phyloP scores from a whole-genome alignment of 2,888 invertebrate genomes.

The Scaptomyza reducta region DNA sequence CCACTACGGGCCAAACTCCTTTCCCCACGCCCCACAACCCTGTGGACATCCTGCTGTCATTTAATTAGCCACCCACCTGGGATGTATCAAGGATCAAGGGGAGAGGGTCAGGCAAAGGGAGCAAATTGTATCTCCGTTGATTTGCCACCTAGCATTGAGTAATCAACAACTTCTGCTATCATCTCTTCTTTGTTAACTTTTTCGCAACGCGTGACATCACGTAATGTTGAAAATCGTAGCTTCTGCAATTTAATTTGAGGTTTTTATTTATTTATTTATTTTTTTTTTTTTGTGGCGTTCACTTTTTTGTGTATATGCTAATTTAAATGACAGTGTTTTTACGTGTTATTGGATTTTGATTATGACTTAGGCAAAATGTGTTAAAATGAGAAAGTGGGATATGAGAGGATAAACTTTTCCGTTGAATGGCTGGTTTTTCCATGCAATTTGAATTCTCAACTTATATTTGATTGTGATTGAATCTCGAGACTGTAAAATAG shows the following conservation, averaged over 20 bases:
- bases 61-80: conserved; percentile 52
- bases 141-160: conserved; percentile 45
- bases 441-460: no score
- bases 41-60: conserved; percentile 41
- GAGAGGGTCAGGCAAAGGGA: neutral
- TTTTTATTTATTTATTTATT: neutral
- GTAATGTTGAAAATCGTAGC: conserved; percentile 16
- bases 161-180: conserved; percentile 41
- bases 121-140: conserved; percentile 33
- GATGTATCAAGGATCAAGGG: neutral
- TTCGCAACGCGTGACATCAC: conserved; percentile 47
- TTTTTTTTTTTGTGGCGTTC: conserved; percentile 20
- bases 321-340: conserved; percentile 33
- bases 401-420: no score
- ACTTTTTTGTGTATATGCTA: conserved; percentile 48
- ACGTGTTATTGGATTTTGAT: conserved; percentile 22
- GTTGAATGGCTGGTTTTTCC: no score
- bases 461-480: no score
- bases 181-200: neutral
- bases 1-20: neutral
- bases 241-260: conserved; percentile 14
- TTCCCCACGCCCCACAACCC: neutral
- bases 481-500: no score
- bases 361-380: neutral
- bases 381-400: neutral